Evolutionary conservation across 2,113 vertebrate species (phyloP).

Genomic region (Centropristis striata): DNA sequence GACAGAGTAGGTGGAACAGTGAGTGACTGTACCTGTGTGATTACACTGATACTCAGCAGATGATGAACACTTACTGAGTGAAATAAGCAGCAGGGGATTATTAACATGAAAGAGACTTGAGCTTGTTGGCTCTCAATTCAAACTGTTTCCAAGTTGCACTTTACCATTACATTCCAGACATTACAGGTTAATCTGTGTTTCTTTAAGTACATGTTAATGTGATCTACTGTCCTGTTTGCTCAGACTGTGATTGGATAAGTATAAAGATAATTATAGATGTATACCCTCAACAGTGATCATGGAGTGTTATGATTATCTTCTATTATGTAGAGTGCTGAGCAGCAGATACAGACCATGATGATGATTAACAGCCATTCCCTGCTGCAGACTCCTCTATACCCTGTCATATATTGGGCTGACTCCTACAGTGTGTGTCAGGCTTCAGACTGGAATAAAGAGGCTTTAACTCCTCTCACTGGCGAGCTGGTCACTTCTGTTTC

Average conservation of each 20-base stretch:
- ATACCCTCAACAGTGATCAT: neutral
- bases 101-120: constrained; percentile 6
- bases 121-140: too few relatives aligned
- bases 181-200: neutral
- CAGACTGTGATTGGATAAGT: too few relatives aligned
- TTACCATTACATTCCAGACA: too few relatives aligned
- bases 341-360: neutral
- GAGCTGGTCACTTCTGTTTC: constrained; percentile 1
- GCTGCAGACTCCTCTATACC: neutral
- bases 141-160: neutral
- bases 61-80: constrained; percentile 30
- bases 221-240: too few relatives aligned
- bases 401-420: neutral
- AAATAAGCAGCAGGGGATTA: constrained; percentile 18
- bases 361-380: neutral
- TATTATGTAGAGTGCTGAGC: too few relatives aligned
- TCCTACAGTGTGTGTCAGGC: neutral
- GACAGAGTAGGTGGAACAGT: constrained; percentile 12
- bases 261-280: too few relatives aligned
- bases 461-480: neutral
- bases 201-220: neutral
- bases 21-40: constrained; percentile 4
- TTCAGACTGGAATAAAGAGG: neutral
- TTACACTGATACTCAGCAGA: constrained; percentile 15
- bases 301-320: neutral